Conservation (phyloP, 2,888 invertebrate species). For the Sinotaia quadrata region DNA sequence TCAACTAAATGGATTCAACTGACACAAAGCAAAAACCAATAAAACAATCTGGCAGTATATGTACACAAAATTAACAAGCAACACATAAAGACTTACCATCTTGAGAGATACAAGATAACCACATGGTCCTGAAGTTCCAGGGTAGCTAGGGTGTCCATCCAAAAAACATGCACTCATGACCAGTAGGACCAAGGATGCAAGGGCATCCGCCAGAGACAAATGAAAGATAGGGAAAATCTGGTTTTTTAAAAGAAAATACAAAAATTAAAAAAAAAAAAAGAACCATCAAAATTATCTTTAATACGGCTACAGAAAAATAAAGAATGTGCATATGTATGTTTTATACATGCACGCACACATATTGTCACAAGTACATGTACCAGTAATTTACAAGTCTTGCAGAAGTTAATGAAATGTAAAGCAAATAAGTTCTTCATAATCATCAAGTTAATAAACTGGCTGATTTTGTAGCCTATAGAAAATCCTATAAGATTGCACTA, state of each 20-base stretch:
- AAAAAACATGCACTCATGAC: slow-evolving; percentile 34
- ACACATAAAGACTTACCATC: slow-evolving; percentile 37
- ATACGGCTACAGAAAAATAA: no score
- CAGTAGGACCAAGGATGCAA: slow-evolving; percentile 39
- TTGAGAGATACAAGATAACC: slow-evolving; percentile 35
- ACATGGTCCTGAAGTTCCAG: slow-evolving; percentile 34
- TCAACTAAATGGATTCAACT: no score
- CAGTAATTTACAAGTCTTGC: no score
- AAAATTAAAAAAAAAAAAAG: background rate
- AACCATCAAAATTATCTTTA: no score
- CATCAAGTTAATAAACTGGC: no score
- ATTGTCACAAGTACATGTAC: no score
- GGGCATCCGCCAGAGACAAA: slow-evolving; percentile 42
- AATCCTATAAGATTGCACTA: no score
- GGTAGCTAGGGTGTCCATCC: slow-evolving; percentile 15
- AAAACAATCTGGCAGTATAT: background rate
- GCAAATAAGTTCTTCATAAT: no score
- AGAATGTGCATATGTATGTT: no score
- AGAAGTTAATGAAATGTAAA: no score
- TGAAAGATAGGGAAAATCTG: slow-evolving; percentile 49
- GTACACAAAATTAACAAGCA: background rate
- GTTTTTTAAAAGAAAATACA: background rate
- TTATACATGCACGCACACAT: no score
- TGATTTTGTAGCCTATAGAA: no score
- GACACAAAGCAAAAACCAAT: background rate